Evolutionary conservation across 2,888 invertebrate species (phyloP).

Genomic region (Agriopis leucophaearia): DNA sequence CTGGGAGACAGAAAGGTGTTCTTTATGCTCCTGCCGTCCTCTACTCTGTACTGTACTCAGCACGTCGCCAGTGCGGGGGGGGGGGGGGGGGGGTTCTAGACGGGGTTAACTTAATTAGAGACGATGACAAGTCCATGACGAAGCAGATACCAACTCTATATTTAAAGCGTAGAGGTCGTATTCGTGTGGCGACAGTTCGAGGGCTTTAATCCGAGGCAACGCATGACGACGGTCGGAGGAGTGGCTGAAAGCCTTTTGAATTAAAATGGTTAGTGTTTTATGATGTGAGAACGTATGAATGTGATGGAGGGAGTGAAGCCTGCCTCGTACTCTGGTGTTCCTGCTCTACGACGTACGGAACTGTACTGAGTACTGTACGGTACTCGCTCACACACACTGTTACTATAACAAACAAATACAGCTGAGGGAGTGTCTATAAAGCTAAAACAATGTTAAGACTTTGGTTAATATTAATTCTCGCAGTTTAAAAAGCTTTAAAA

Average conservation of each 20-base stretch:
- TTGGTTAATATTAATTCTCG: too few relatives aligned
- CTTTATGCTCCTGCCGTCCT: neutral
- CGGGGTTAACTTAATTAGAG: constrained; percentile 33
- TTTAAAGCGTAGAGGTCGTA: neutral
- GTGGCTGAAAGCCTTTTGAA: constrained; percentile 42
- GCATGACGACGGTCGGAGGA: constrained; percentile 43
- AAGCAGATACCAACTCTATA: neutral
- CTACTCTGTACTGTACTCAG: constrained; percentile 1
- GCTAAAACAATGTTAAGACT: too few relatives aligned
- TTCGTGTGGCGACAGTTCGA: neutral
- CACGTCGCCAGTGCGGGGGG: neutral
- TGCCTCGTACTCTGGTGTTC: neutral
- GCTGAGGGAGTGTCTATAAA: too few relatives aligned
- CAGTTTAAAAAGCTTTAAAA: too few relatives aligned
- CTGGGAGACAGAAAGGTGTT: neutral
- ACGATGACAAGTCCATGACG: constrained; percentile 21
- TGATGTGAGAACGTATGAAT: constrained; percentile 25
- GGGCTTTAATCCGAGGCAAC: constrained; percentile 39
- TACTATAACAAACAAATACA: too few relatives aligned
- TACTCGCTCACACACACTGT: too few relatives aligned
- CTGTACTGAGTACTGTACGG: too few relatives aligned
- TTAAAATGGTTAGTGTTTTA: constrained; percentile 41
- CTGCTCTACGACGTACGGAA: too few relatives aligned
- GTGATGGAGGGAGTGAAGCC: constrained; percentile 7
- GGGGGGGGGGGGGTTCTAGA: neutral